A percentile compares a stretch with the other conserved stretches of the same genome.
Conservation (phyloP, 2,113 vertebrate species). For the Aplodontia rufa region DNA sequence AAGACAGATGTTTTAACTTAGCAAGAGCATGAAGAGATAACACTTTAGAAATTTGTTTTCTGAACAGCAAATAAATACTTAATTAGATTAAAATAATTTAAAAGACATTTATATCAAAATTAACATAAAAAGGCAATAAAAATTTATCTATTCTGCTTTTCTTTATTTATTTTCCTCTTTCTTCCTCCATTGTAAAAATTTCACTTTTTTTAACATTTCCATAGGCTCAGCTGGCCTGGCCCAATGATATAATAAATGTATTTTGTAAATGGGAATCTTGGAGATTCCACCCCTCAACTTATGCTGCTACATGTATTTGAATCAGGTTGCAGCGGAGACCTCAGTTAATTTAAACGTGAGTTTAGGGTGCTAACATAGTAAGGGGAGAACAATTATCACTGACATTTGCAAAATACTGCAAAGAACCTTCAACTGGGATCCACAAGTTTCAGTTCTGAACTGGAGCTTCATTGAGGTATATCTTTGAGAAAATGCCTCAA, state of each 20-base stretch:
- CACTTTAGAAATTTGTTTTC: constrained; percentile 4
- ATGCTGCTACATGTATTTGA: background rate
- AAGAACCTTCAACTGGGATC: background rate
- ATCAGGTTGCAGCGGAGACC: background rate
- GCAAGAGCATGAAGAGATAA: constrained; percentile 13
- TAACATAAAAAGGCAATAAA: background rate
- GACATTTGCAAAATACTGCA: background rate
- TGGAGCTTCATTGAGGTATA: background rate
- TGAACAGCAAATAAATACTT: background rate
- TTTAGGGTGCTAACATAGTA: background rate
- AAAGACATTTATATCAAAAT: background rate
- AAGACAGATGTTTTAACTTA: constrained; percentile 66
- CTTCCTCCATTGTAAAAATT: background rate
- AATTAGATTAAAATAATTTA: background rate
- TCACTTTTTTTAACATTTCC: background rate
- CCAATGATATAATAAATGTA: background rate
- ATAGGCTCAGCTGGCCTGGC: background rate
- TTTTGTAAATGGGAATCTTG: background rate
- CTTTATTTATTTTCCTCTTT: too few species aligned
- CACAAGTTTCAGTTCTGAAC: background rate
- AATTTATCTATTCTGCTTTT: too few species aligned
- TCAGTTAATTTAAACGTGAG: background rate
- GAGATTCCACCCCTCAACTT: background rate
- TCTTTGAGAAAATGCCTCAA: background rate
- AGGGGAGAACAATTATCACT: rapidly evolving